Conservation (phyloP, 1,140 invertebrate genomes). For the Drosophila subobscura region DNA sequence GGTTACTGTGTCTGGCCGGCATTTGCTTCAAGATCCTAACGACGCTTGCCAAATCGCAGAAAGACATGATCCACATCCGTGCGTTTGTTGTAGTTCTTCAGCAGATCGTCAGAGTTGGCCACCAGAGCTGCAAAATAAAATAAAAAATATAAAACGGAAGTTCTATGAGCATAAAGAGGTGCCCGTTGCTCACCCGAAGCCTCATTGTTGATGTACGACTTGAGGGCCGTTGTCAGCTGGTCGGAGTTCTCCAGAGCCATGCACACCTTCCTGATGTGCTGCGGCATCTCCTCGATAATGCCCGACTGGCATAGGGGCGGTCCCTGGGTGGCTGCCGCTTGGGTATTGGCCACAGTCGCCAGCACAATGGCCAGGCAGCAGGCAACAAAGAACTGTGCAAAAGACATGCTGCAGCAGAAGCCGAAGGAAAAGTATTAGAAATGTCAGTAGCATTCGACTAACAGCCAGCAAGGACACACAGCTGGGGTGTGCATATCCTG, state of each 20-base stretch:
- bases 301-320: conserved; percentile 74
- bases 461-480: conserved; percentile 3
- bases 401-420: conserved; percentile 66
- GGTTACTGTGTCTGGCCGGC: not conserved
- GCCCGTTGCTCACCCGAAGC: conserved; percentile 79
- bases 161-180: too few species aligned
- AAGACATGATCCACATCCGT: conserved; percentile 92
- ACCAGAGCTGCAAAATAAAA: conserved; percentile 63
- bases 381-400: conserved; percentile 58
- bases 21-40: conserved; percentile 46
- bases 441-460: conserved; percentile 38
- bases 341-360: conserved; percentile 42
- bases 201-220: conserved; percentile 80
- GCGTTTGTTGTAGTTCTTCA: conserved; percentile 86
- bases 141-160: not conserved
- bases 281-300: conserved; percentile 80
- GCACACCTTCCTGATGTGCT: conserved; percentile 81
- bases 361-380: conserved; percentile 62
- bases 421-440: not conserved
- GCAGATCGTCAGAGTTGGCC: conserved; percentile 71
- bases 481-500: conserved; percentile 1
- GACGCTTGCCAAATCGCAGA: conserved; percentile 88
- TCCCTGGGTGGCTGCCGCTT: conserved; percentile 46
- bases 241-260: conserved; percentile 79
- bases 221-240: conserved; percentile 74